Evolutionary conservation across 53 echinoderm and acorn worm species (phyloP), one percentile per base, ranked within the genome.

Genomic region (Temnopleurus reevesii): DNA sequence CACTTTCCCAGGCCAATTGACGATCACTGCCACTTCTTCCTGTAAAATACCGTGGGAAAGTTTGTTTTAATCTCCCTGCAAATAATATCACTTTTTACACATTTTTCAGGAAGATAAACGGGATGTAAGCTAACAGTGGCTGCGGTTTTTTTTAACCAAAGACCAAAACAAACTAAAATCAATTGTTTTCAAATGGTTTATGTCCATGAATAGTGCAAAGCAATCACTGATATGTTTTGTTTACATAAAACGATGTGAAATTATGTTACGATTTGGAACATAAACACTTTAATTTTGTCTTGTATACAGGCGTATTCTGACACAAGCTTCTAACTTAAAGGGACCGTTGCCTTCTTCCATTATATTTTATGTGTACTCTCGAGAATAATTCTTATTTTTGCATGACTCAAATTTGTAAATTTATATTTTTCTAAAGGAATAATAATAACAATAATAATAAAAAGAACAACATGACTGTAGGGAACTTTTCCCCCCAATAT

Each of bases 1-100:
- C 28, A 54, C 9, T 30, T 83, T 83, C 83, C 83, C 83, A 83
- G 83, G 83, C 83, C 83, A 83, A 54, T 83, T 31, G 35, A 12
- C 1, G 33, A 36, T 33, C 21, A 34, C 83, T 55, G 35, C 83
- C 23, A 34, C 83, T 53, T 83, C 83, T 83, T 83, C 83, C 83
- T 83, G 83, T 27, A 79, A 79, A 83, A 83, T 55, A 83, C 53
- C 83, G 83, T 83, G 83, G 83, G 83, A 83, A 83, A 83, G 36
- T 83, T 51, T 80, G 28, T 80, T 83, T 36, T 83, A 21, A 83
- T 28, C 35, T 35, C 19, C n/a, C 54, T 55, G 54, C 83, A 83
- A 55, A 55, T 35, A 34, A 55, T 83, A 54, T 33, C 30, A 53
- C 36, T 35, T 83, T 56, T 83, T 83, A 35, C 83, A 83, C 19